Evolutionary conservation across 2,888 invertebrate genomes (phyloP).

Genomic region (Scelioninae gen. 1): DNA sequence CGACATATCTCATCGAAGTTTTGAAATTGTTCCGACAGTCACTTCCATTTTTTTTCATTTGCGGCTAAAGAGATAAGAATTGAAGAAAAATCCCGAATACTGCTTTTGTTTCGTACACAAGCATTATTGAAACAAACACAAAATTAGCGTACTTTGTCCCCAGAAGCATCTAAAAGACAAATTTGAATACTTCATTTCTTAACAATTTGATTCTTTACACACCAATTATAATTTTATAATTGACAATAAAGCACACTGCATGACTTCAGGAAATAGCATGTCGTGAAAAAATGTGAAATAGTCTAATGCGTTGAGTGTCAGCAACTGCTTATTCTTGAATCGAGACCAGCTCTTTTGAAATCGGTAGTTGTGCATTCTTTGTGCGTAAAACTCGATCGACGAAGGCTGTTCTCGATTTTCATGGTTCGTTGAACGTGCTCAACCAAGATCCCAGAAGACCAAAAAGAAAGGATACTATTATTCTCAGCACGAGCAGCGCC

Average conservation of each 20-base stretch:
- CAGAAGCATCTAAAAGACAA: no score
- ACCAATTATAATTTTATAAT: conserved; percentile 11
- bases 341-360: conserved; percentile 34
- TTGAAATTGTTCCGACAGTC: conserved; percentile 38
- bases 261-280: conserved; percentile 31
- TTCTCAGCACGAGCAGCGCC: conserved; percentile 68
- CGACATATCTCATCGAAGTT: conserved; percentile 35
- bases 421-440: conserved; percentile 78
- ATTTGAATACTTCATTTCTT: no score
- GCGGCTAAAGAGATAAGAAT: conserved; percentile 27
- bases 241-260: conserved; percentile 34
- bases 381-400: conserved; percentile 61
- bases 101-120: conserved; percentile 35
- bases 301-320: conserved; percentile 33
- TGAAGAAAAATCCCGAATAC: conserved; percentile 19
- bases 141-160: no score
- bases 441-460: conserved; percentile 56
- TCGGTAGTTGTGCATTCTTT: conserved; percentile 60
- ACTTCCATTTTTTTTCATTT: conserved; percentile 22
- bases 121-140: no score
- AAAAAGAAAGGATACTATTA: conserved; percentile 71
- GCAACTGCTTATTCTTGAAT: conserved; percentile 22
- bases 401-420: conserved; percentile 75
- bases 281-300: conserved; percentile 57
- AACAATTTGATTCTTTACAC: no score